Base-by-base conservation (phyloP, 2,888 invertebrate species). In the Oxycera nigricornis region DNA sequence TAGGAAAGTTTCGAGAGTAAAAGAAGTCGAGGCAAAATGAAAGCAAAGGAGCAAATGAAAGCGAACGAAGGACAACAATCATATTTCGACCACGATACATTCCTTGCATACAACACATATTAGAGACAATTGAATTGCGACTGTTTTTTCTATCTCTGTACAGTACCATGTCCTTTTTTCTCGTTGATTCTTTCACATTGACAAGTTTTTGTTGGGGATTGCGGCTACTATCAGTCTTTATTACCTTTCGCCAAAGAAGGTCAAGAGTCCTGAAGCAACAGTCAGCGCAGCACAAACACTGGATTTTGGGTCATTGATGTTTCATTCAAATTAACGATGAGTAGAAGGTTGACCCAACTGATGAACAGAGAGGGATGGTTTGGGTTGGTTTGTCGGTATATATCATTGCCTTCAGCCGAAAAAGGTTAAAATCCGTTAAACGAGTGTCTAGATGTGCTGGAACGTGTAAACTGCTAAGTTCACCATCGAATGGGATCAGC, bases 211-310 rank as follows among this genome's bases (percentile, higher is more conserved):
- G n/a, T n/a, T n/a, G n/a, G n/a, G n/a, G n/a, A n/a, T n/a, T n/a
- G n/a, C n/a, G n/a, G n/a, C n/a, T n/a, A n/a, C n/a, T n/a, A n/a
- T n/a, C n/a, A n/a, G n/a, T n/a, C n/a, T n/a, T n/a, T n/a, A n/a
- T n/a, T n/a, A n/a, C n/a, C n/a, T n/a, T n/a, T n/a, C n/a, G n/a
- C n/a, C n/a, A n/a, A n/a, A n/a, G n/a, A n/a, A n/a, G n/a, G 11
- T 31, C 31, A 3, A 22, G 9, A 35, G 35, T 9, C 22, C 6
- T 41, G 67, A 67, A 67, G 67, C 67, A 67, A 67, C 67, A 67
- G 67, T 67, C 67, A 17, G 7, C 39, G 9, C 7, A 9, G 14
- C 14, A 39, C 7, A 7, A 7, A 39, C 14, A 39, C 39, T 1
- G 39, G 7, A 39, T 6, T 57, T 57, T 26, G 57, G 26, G 1